phyloP scores from a whole-genome alignment of 92 coral and sea anemone genomes.

The Paragorgia papillata region DNA sequence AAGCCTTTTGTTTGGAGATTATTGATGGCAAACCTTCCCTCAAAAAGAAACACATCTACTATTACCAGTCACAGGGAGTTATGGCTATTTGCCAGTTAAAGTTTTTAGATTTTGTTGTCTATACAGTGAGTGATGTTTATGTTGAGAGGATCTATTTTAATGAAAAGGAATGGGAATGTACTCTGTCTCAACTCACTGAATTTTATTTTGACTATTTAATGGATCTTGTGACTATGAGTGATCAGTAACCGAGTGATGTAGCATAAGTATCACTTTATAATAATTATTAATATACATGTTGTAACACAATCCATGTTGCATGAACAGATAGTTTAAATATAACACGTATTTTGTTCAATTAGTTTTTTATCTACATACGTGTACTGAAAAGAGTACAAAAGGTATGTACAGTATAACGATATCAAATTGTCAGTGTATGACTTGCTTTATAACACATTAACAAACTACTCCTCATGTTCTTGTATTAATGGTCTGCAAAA shows the following conservation, averaged over 20 bases:
- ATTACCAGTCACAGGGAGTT: not conserved
- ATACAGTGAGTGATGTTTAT: constrained; percentile 54
- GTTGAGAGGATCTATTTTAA: constrained; percentile 19
- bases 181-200: too few relatives aligned
- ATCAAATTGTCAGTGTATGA: not conserved
- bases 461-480: not conserved
- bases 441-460: constrained; percentile 12
- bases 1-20: constrained; percentile 34
- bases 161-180: too few relatives aligned
- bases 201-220: too few relatives aligned
- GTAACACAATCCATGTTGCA: not conserved
- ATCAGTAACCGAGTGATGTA: too few relatives aligned
- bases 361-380: too few relatives aligned
- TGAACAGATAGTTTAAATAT: too few relatives aligned
- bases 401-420: not conserved
- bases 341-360: too few relatives aligned
- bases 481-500: constrained; percentile 8
- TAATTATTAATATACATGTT: too few relatives aligned
- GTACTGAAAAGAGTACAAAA: too few relatives aligned
- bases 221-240: too few relatives aligned
- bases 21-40: constrained; percentile 50
- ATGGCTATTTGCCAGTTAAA: constrained; percentile 47
- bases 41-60: constrained; percentile 38
- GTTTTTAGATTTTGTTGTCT: too few relatives aligned
- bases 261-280: too few relatives aligned